Base-by-base conservation (phyloP, 2,797 vertebrate species). In the Acanthurus lineatus region DNA sequence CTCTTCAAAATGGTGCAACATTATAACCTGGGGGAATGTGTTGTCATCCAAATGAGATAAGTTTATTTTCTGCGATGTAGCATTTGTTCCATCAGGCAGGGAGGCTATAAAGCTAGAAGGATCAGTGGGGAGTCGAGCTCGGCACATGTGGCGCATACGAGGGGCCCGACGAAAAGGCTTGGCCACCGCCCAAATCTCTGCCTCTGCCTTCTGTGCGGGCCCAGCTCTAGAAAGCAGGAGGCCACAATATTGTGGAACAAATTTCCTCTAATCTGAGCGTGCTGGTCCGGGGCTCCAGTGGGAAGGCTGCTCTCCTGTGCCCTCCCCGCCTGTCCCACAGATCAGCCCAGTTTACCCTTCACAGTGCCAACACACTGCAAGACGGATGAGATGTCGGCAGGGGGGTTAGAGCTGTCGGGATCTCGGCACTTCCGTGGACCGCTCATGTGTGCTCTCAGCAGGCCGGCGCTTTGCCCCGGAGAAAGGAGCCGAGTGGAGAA, bases 21-120 rank as follows among this genome's bases (percentile, higher is more conserved):
- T 97, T 96, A 96, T 95, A 96, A 97, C 96, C 95, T 94, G 96
- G 94, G 96, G 97, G 96, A 96, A 95, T 91, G 93, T 96, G 96
- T 97, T 97, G 97, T 97, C 96, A 97, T 96, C 96, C 94, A 96
- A 97, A 98, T 97, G 96, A 97, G 96, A 98, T 96, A 97, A 96
- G 97, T 97, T 97, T 97, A 98, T 98, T 98, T 97, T 96, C 96
- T 93, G 95, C 95, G 91, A 93, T 91, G 91, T 95, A 95, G 96
- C 97, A 97, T 97, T 97, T 97, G 96, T 97, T 97, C 95, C 96
- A 96, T 96, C 96, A 97, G 96, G 96, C 96, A 91, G 96, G 96
- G 95, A 95, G 95, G 93, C 93, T 95, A 95, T 96, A 95, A 96
- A 96, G 94, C 95, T 92, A 76, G 94, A 93, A 93, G 94, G 94